Base-by-base conservation (phyloP, 2,888 invertebrate species). In the Prosopocoilus inquinatus region DNA sequence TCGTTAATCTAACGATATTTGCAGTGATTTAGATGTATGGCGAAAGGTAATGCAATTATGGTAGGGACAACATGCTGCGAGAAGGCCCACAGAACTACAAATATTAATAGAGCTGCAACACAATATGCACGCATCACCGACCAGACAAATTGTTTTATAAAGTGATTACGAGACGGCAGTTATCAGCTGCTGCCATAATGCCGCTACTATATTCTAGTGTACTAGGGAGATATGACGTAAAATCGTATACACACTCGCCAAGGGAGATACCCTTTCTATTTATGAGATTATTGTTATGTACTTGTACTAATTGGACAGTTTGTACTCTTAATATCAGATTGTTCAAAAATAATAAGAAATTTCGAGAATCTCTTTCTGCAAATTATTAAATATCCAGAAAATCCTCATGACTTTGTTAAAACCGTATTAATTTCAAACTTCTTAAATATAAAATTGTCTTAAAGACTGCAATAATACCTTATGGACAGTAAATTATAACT, bases 91-190 rank as follows among this genome's bases (percentile, higher is more conserved):
- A 68, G 64, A 66, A 74, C 72, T 70, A 75, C 75, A 76, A 77
- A 76, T 77, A 76, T 75, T 78, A 78, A 78, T 78, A 74, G 76
- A 77, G 74, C 75, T 75, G 73, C 73, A 69, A 70, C 74, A 75
- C 76, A 78, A 79, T 78, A 79, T 75, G 75, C 84, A 84, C 85
- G 87, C 86, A 84, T 84, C 86, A 84, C 78, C 80, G 82, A 81
- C 81, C 80, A 82, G 81, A 84, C 86, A 87, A 87, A 87, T 87
- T 87, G 87, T 86, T 85, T 85, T 83, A 84, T 87, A 87, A 87
- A 85, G 84, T 86, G 87, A 87, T 87, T 87, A 87, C 82, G 81
- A 82, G 75, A 76, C 78, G 77, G 78, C 75, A 73, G 78, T 72
- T 74, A 76, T 76, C 75, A 72, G 71, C 68, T 67, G 69, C 67